A percentile compares a stretch with the other conserved stretches of the same genome.
These are phyloP conservation scores for Geodia barretti DNA, from an alignment of 37 sponge, comb jelly and placozoan genomes.

Conservation along the genomic window DNA sequence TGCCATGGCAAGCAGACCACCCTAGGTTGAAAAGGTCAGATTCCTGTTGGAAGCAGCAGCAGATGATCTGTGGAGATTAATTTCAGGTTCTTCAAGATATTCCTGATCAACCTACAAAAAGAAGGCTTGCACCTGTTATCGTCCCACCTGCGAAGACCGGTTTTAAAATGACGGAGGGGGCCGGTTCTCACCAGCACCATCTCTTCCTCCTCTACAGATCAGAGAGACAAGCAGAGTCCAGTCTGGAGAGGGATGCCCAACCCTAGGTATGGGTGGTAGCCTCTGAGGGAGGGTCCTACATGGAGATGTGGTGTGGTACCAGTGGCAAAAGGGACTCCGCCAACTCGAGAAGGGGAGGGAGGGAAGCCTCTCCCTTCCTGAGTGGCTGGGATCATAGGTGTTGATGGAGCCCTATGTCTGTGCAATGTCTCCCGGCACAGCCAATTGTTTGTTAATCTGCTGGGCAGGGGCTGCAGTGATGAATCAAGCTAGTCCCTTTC, in stretches of 20 bases:
- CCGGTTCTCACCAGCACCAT: not conserved
- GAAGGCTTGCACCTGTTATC: conserved; percentile 78
- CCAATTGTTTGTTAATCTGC: not conserved
- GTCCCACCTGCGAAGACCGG: conserved; percentile 45
- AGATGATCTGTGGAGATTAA: not conserved
- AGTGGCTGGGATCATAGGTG: not conserved
- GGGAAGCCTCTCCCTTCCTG: no score
- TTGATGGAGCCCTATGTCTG: not conserved
- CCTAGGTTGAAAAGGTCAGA: conserved; percentile 58
- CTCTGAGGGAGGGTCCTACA: no score
- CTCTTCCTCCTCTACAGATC: not conserved
- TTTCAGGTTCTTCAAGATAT: conserved; percentile 81
- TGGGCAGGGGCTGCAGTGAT: no score
- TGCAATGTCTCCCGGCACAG: not conserved
- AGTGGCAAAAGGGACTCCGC: no score
- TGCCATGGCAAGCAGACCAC: conserved; percentile 50
- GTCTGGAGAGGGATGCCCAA: conserved; percentile 2
- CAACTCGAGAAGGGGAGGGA: no score
- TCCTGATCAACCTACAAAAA: conserved; percentile 74
- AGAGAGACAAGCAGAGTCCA: not conserved
- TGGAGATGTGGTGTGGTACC: not conserved
- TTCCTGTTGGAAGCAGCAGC: not conserved
- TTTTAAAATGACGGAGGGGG: no score
- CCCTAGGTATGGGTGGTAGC: not conserved
- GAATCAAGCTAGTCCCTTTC: conserved; percentile 10